These are phyloP conservation scores for Petrolisthes cinctipes DNA, from an alignment of 2,888 invertebrate species.

Conservation along the genomic window DNA sequence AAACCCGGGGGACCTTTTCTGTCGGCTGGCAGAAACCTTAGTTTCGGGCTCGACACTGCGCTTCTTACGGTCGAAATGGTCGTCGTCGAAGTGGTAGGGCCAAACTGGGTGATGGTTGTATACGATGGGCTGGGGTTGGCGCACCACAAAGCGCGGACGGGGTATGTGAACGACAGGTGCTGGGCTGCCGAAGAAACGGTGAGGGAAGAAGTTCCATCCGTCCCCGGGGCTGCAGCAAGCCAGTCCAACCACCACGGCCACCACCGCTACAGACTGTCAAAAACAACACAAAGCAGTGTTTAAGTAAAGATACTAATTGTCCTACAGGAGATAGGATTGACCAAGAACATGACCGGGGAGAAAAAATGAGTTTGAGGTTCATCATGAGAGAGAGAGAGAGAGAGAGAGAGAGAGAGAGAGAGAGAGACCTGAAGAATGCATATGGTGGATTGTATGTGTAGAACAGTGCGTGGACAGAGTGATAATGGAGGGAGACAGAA, in stretches of 20 bases:
- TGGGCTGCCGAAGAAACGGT: background rate
- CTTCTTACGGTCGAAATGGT: slow-evolving; percentile 38
- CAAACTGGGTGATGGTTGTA: slow-evolving; percentile 10
- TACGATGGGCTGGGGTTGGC: background rate
- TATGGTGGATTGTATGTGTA: too few relatives aligned
- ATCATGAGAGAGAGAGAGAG: too few relatives aligned
- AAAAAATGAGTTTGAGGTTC: too few relatives aligned
- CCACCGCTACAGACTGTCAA: background rate
- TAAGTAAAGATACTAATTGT: too few relatives aligned
- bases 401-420: too few relatives aligned
- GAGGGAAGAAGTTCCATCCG: background rate
- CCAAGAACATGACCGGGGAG: too few relatives aligned
- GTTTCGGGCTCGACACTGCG: slow-evolving; percentile 19
- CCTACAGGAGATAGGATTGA: too few relatives aligned
- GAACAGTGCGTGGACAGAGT: too few relatives aligned
- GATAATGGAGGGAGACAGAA: too few relatives aligned
- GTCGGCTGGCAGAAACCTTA: slow-evolving; percentile 6
- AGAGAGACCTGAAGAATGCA: too few relatives aligned
- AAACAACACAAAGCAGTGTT: too few relatives aligned
- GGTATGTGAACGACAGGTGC: background rate
- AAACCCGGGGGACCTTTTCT: slow-evolving; percentile 16
- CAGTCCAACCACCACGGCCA: background rate
- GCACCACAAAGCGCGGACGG: background rate
- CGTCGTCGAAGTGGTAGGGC: slow-evolving; percentile 25
- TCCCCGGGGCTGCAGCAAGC: background rate